Base-by-base conservation (phyloP, 2,888 invertebrate species). In the Penaeus monodon region DNA sequence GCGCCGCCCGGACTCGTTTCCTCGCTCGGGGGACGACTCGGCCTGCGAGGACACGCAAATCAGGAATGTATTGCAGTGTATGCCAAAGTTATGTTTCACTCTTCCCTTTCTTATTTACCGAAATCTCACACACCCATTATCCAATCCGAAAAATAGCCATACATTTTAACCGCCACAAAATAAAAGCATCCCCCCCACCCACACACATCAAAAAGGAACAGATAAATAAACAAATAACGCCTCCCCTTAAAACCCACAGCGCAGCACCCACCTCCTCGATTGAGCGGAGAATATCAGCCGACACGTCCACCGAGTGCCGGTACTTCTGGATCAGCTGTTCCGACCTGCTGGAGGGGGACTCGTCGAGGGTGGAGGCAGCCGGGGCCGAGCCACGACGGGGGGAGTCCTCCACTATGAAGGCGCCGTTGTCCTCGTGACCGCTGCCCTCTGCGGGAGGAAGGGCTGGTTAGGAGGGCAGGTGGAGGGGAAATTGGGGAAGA, bases 271-370 rank as follows among this genome's bases (percentile, higher is more conserved):
- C 90, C 87, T 90, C 88, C 65, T 90, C 90, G 33, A 90, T 90
- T 29, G 88, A 90, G 7, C 89, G 81, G 64, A 90, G 81, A 22
- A 90, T 82, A 70, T 90, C 90, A 22, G 89, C 90, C 2, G 90
- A 88, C 29, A 90, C 90, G 66, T 87, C 90, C n/a, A 88, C 84
- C 0, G 89, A 84, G 68, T 91, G 89, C 14, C 90, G 85, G 77
- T 90, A 91, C 78, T 91, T 90, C 78, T 91, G 89, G 38, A 90
- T 66, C n/a, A 90, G 81, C 33, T 90, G 90, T 29, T 89, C 86
- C 14, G 89, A 84, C 74, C 84, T 88, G 66, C 78, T 83, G 44
- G 49, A 68, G 29, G 77, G 57, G n/a, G 84, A 77, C 27, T 76
- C 84, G 17, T 78, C 76, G 29, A 76, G 10, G 44, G 77, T 49